Evolutionary conservation across 2,797 vertebrate species (phyloP).

Genomic region (Acipenser ruthenus): DNA sequence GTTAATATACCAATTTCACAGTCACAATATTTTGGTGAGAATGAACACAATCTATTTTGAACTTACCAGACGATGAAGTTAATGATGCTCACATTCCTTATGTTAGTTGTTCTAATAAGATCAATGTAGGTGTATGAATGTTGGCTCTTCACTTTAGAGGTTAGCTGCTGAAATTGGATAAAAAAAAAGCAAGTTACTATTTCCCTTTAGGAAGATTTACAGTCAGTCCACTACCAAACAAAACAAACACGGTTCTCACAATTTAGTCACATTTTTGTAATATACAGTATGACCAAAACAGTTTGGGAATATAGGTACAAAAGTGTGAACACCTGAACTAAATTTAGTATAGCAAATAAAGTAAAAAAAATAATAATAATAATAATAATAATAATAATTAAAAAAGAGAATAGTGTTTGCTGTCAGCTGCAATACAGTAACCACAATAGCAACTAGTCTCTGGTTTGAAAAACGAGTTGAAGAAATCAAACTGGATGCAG

Average conservation of each 20-base stretch:
- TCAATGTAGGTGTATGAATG: slow-evolving; percentile 16
- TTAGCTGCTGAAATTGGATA: slow-evolving; percentile 9
- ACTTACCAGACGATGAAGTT: slow-evolving; percentile 22
- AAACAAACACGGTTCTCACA: neutral
- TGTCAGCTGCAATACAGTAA: no score
- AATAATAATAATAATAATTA: no score
- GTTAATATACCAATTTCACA: neutral
- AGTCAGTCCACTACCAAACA: neutral
- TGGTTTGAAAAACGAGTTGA: no score
- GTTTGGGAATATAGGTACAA: no score
- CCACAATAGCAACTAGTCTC: no score
- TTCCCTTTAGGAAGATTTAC: neutral
- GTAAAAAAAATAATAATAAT: no score
- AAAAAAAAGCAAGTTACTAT: neutral
- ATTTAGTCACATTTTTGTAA: no score
- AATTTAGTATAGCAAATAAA: no score
- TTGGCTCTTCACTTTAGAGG: neutral
- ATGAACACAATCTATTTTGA: neutral
- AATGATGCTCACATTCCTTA: slow-evolving; percentile 24
- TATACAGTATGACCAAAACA: no score
- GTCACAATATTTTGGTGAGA: neutral
- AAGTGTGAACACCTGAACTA: no score
- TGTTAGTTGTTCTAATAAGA: slow-evolving; percentile 22
- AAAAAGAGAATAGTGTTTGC: no score
- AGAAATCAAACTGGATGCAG: no score